Base-by-base conservation (phyloP, 2,888 invertebrate genomes). In the Chrysolina americana region DNA sequence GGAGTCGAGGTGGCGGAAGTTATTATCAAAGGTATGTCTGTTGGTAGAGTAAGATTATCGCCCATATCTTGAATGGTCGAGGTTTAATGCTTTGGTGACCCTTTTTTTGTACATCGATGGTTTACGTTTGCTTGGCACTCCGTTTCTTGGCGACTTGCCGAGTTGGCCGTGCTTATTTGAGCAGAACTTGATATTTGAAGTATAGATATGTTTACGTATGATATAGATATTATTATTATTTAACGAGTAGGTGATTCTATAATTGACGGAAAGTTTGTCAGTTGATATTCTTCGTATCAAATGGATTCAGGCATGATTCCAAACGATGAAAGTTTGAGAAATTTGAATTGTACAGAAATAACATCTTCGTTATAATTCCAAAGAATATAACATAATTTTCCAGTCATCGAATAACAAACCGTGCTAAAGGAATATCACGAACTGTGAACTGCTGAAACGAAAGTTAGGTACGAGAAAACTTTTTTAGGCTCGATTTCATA, bases 11-110 rank as follows among this genome's bases (percentile, higher is more conserved):
- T 84, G 13, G 81, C 78, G 17, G 86, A 84, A 0, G 87, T 87
- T 73, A 87, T 83, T 70, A 87, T 87, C 10, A 87, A 74, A 11
- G 87, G 87, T 13, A 87, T 87, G 64, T 86, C 87, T 10, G 83
- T 81, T 15, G 86, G 83, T 77, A 78, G 64, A n/a, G 82, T 70
- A 2, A 83, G 72, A 19, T 81, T 79, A 47, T 83, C 83, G 56
- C 80, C 83, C 84, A 85, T 85, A n/a, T 36, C 66, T 15, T 8
- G 28, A 13, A 19, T 21, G 53, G 50, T 2, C 50, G 48, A 41
- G n/a, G 15, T 36, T 59, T 28, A 9, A 19, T 4, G 53, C 50
- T 68, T 79, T 28, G 47, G 41, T n/a, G 65, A 19, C 28, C 44
- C n/a, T 50, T 50, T 59, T 9, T 59, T n/a, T 59, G 23, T 28